These are phyloP conservation scores for Semaprochilodus insignis DNA, from an alignment of 2,797 vertebrate genomes.

Conservation along the genomic window DNA sequence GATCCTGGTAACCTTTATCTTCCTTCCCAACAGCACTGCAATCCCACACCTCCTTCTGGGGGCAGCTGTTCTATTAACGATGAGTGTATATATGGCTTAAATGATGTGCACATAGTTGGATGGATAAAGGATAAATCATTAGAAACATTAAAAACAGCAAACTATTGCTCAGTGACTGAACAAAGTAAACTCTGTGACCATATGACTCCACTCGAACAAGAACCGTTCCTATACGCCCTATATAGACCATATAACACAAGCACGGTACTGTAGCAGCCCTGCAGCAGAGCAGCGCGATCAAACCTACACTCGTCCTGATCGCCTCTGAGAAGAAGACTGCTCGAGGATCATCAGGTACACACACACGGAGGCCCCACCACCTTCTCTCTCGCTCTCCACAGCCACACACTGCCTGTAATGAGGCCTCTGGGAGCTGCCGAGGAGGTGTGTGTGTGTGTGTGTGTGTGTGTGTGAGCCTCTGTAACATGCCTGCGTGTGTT, in stretches of 20 bases:
- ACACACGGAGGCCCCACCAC: neutral
- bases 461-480: neutral
- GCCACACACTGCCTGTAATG: slow-evolving; percentile 71
- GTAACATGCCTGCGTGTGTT: slow-evolving; percentile 16
- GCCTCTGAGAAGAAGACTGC: neutral
- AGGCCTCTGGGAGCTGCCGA: slow-evolving; percentile 74
- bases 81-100: too few species aligned
- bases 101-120: too few species aligned
- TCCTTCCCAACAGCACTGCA: too few species aligned
- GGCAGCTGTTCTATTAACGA: too few species aligned
- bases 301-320: neutral
- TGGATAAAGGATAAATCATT: too few species aligned
- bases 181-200: neutral
- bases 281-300: neutral
- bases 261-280: neutral
- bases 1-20: too few species aligned
- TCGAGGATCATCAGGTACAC: slow-evolving; percentile 10
- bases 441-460: slow-evolving; percentile 7
- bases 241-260: neutral
- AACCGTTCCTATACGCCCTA: neutral
- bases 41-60: too few species aligned
- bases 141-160: too few species aligned
- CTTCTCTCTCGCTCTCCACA: slow-evolving; percentile 33
- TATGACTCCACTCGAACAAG: neutral
- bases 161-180: too few species aligned